Percentiles rank a stretch among this genome's conserved stretches.
Conservation (phyloP, 2,113 vertebrate genomes). For the Hylia prasina region DNA sequence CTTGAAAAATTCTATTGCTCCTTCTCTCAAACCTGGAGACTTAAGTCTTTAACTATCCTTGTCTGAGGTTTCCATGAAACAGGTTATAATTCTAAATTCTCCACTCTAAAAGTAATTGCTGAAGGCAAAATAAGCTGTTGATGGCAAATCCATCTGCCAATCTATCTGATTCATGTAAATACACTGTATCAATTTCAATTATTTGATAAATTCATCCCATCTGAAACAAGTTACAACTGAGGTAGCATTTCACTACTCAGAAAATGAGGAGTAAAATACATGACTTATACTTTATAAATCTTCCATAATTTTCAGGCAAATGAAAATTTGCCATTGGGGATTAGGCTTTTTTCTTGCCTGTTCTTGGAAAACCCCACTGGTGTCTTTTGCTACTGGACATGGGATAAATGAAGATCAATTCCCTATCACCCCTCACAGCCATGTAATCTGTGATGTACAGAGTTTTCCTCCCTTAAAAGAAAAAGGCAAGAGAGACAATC, state of each 20-base stretch:
- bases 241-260: not conserved
- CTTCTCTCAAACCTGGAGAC: not conserved
- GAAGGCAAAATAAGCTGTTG: not conserved
- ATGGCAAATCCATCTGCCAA: not conserved
- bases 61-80: not conserved
- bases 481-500: not conserved
- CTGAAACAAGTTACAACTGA: not conserved
- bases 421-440: not conserved
- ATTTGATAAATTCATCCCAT: not conserved
- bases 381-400: not conserved
- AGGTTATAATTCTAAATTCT: not conserved
- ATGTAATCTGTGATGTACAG: not conserved
- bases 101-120: not conserved
- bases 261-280: not conserved
- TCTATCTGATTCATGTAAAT: not conserved
- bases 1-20: not conserved
- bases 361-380: not conserved
- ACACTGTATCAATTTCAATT: not conserved
- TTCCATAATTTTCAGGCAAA: not conserved
- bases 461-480: not conserved
- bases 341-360: not conserved
- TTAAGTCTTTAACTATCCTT: not conserved
- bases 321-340: not conserved
- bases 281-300: not conserved
- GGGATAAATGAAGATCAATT: conserved; percentile 19